Evolutionary conservation across 2,113 vertebrate species (phyloP), one percentile per base, ranked within the genome.

Genomic region (Tychaedon coryphoeus): DNA sequence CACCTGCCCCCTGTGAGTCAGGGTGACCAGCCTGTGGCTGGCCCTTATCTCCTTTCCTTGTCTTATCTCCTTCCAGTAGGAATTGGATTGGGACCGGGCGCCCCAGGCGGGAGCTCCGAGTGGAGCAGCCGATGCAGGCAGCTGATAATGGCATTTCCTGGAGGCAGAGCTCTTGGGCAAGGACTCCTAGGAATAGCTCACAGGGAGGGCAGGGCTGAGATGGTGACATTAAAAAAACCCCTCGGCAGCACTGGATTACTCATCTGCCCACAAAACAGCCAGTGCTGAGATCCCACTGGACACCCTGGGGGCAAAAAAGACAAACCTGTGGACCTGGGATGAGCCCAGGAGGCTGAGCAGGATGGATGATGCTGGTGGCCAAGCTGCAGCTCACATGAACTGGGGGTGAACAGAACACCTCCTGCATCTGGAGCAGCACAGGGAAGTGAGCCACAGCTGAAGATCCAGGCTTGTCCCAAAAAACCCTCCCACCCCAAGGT

Each of bases 1-100:
- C 57, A 23, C 58, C 67, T 40, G 69, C 60, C 69, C 42, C 47
- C 10, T 33, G 24, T 23, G 48, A 79, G 62, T 17, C 12, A 34
- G 29, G 58, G 77, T 79, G 66, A 73, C 36, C 65, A 65, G 74
- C 31, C 85, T 62, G 29, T 0, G 20, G 62, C 56, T 51, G 33
- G 23, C 57, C 72, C 69, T 94, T 90, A 87, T 93, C 84, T 77
- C 78, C 29, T 78, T 88, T 53, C 40, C 15, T 25, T 71, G 60
- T 60, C 56, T 90, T 94, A 94, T 92, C 92, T 77, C 51, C n/a
- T 80, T 36, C 71, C 70, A 87, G 78, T 14, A 91, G 88, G 23
- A 71, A 86, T 50, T 28, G 87, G 58, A 53, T 40, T 43, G 83
- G 84, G 72, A 60, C 10, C 0, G 6, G 83, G 79, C 0, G 1